Evolutionary conservation across 92 coral and sea anemone genomes (phyloP), one percentile per base, ranked within the genome.

Genomic region (Plumapathes pennacea): DNA sequence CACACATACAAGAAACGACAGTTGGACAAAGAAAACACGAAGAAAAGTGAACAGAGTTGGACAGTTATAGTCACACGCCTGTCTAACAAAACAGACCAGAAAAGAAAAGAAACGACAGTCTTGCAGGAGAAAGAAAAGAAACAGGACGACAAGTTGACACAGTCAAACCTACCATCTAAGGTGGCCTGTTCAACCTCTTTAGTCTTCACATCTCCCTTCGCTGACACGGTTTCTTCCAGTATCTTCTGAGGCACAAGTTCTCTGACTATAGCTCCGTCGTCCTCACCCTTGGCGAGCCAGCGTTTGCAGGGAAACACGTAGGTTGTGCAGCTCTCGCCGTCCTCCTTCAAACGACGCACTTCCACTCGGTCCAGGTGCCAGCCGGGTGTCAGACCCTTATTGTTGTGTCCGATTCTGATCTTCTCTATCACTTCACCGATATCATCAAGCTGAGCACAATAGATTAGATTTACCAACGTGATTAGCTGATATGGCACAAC

Each of bases 241-340:
- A 92, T 88, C 46, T 72, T 85, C 43, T 77, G 82, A 0, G 97
- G 97, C 24, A 91, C 90, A 53, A 91, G 69, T 61, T 91, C 97
- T 32, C 97, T 81, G 0, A 91, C 96, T 39, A 88, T 75, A 32
- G 96, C 86, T 28, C 97, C 97, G 21, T 91, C 97, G 37, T 84
- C 97, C 61, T 91, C 97, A 21, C 81, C 92, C 55, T 83, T 91
- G 2, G 97, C 97, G 57, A 91, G 81, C 97, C 97, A 91, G 43
- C 89, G 88, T 32, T 62, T 75, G 42, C 97, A 91, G 19, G 89
- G 94, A 48, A 92, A 88, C 3, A 96, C 81, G 55, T 80, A 71
- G 18, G 91, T 70, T n/a, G 96, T 77, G 50, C 96, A 78, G 59
- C 96, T 68, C 26, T 86, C 95, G 17, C 85, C 90, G 28, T 84